Conservation (phyloP, 1,140 invertebrate genomes). For the Lepidurus packardi region DNA sequence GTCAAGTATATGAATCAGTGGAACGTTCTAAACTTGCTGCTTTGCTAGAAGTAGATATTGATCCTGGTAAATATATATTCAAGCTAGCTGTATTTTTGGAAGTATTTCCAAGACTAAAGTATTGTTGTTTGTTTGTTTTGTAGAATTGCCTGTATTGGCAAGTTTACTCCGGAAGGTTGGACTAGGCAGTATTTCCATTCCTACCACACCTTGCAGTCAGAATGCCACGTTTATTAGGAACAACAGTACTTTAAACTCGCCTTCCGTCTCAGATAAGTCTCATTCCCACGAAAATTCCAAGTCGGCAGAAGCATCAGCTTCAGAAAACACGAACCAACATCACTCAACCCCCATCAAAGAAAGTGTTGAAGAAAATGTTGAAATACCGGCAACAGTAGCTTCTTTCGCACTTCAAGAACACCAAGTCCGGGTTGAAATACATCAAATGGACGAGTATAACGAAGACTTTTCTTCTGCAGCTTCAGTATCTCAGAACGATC, state of each 20-base stretch:
- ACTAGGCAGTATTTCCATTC: not conserved
- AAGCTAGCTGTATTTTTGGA: not conserved
- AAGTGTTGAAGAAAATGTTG: not conserved
- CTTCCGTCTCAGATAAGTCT: not conserved
- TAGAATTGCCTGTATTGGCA: not conserved
- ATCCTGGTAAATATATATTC: not conserved
- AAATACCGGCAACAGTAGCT: not conserved
- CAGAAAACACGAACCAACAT: not conserved
- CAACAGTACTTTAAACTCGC: not conserved
- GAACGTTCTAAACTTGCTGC: slow-evolving; percentile 15
- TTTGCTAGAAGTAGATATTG: not conserved
- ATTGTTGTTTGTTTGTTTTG: not conserved
- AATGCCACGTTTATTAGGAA: not conserved
- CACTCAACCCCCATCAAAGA: slow-evolving; percentile 1
- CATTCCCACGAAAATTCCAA: not conserved
- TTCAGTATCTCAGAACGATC: not conserved
- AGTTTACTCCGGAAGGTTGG: not conserved
- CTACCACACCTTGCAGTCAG: not conserved
- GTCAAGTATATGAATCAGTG: slow-evolving; percentile 36
- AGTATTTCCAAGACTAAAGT: not conserved
- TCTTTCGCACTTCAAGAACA: not conserved
- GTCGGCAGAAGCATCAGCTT: not conserved
- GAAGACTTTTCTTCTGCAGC: slow-evolving; percentile 3
- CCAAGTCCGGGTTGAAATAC: not conserved
- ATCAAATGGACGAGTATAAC: slow-evolving; percentile 10